These are phyloP conservation scores for Hirtodrosophila duncani DNA, from an alignment of 2,888 invertebrate genomes.

Conservation along the genomic window DNA sequence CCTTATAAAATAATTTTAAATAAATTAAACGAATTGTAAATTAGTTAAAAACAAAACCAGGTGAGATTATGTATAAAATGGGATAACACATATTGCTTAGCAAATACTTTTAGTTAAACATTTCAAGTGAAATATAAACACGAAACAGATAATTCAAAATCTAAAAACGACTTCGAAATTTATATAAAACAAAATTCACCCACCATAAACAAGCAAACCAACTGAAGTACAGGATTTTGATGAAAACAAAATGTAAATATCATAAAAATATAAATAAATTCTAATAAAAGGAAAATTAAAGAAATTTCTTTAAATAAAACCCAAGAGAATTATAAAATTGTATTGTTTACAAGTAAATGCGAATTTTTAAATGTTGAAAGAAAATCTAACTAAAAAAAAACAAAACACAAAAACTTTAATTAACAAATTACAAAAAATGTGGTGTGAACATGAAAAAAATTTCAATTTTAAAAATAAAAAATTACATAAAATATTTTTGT, in stretches of 20 bases:
- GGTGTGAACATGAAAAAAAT: constrained; percentile 54
- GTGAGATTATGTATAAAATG: neutral
- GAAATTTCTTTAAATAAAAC: constrained; percentile 22
- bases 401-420: constrained; percentile 21
- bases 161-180: too few relatives aligned
- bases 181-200: too few relatives aligned
- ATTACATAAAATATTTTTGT: constrained; percentile 56
- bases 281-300: neutral
- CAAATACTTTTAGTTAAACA: constrained; percentile 28
- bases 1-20: constrained; percentile 6
- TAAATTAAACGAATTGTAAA: neutral
- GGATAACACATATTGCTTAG: constrained; percentile 18
- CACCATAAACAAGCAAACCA: too few relatives aligned
- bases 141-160: too few relatives aligned
- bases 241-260: constrained; percentile 22
- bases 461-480: constrained; percentile 61
- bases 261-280: constrained; percentile 5
- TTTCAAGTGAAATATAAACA: too few relatives aligned
- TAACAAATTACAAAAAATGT: constrained; percentile 51
- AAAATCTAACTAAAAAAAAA: constrained; percentile 11
- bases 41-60: neutral
- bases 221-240: too few relatives aligned
- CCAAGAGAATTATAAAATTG: constrained; percentile 4
- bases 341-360: constrained; percentile 44
- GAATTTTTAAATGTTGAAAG: constrained; percentile 57